Percentiles rank a stretch among this genome's conserved stretches.
phyloP scores from a whole-genome alignment of 1,140 invertebrate species.

The Phenacoccus solenopsis region DNA sequence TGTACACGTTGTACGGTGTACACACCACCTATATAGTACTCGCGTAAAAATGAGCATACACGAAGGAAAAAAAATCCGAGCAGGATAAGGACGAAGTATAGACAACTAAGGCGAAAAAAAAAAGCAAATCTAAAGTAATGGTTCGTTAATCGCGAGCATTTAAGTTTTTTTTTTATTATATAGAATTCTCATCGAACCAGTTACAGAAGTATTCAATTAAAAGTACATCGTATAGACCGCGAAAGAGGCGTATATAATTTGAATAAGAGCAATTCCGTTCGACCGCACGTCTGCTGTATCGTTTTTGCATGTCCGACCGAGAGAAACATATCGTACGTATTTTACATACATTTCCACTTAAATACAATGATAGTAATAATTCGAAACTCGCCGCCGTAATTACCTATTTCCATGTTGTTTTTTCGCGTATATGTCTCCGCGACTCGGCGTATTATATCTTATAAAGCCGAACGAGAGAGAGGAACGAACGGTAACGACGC shows the following conservation, averaged over 20 bases:
- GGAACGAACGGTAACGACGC: background rate
- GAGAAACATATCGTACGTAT: slow-evolving; percentile 12
- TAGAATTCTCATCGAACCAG: slow-evolving; percentile 17
- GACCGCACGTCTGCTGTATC: background rate
- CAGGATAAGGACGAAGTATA: background rate
- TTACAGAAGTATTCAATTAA: slow-evolving; percentile 18
- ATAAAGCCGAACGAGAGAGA: background rate
- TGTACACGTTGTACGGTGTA: background rate
- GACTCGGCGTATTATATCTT: background rate
- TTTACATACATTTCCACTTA: slow-evolving; percentile 17
- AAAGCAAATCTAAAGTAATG: slow-evolving; percentile 6
- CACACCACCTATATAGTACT: background rate
- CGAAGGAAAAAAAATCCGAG: background rate
- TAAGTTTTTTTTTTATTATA: slow-evolving; percentile 11
- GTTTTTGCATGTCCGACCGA: too few relatives aligned
- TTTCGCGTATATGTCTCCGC: background rate
- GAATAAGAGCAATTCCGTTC: slow-evolving; percentile 1
- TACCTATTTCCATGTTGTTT: background rate
- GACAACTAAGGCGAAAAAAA: background rate
- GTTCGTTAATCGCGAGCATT: slow-evolving; percentile 17
- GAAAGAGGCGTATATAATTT: background rate
- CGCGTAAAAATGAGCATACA: background rate
- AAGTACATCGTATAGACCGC: slow-evolving; percentile 7
- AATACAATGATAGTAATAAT: slow-evolving; percentile 17
- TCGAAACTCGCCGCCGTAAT: slow-evolving; percentile 7